A percentile compares a stretch with the other conserved stretches of the same genome.
phyloP scores from a whole-genome alignment of 2,888 invertebrate species.

The Mantis religiosa region DNA sequence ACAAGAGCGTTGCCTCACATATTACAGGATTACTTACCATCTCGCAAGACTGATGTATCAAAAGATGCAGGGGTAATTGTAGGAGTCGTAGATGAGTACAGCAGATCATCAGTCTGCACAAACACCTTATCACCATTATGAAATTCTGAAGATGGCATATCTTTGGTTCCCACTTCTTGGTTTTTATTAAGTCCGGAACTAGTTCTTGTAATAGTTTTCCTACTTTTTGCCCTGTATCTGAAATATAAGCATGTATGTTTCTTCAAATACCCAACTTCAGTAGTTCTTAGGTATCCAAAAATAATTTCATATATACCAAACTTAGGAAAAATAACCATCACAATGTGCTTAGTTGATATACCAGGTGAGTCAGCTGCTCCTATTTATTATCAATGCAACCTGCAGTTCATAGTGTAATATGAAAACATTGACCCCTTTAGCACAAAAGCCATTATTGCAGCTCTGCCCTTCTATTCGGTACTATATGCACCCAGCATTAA shows the following conservation, averaged over 20 bases:
- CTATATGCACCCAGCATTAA: too few species aligned
- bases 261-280: not conserved
- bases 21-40: conserved; percentile 37
- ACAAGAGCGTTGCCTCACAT: not conserved
- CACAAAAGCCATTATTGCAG: too few species aligned
- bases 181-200: conserved; percentile 30
- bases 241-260: conserved; percentile 14
- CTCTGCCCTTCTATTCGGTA: too few species aligned
- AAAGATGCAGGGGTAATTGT: conserved; percentile 36
- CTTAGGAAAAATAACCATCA: too few species aligned
- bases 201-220: conserved; percentile 50
- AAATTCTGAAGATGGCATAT: conserved; percentile 37
- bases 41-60: conserved; percentile 39
- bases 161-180: conserved; percentile 38
- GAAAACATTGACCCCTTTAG: too few species aligned
- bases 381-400: too few species aligned
- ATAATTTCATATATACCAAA: too few species aligned
- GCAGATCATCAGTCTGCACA: conserved; percentile 43
- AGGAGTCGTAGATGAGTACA: conserved; percentile 39
- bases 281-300: not conserved
- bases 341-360: too few species aligned
- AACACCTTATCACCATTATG: conserved; percentile 38
- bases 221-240: conserved; percentile 61
- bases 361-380: too few species aligned
- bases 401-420: too few species aligned